A percentile compares a stretch with the other conserved stretches of the same genome.
Evolutionary conservation across 2,797 vertebrate genomes (phyloP).

Genomic region (Enteromius trimaculatus): DNA sequence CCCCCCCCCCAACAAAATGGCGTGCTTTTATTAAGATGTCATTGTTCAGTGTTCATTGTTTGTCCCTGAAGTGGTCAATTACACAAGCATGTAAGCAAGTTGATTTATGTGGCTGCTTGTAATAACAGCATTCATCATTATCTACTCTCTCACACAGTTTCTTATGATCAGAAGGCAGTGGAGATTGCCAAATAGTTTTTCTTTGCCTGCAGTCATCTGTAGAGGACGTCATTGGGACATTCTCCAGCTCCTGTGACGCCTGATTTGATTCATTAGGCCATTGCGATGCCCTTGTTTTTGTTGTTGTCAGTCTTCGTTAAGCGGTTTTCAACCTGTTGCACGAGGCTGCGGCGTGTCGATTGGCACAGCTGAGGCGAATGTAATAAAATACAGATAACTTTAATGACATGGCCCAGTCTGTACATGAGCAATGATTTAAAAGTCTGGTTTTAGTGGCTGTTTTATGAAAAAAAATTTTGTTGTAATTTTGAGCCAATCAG

Average conservation of each 20-base stretch:
- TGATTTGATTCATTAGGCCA: slow-evolving; percentile 44
- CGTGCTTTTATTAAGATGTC: background rate
- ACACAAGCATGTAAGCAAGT: slow-evolving; percentile 7
- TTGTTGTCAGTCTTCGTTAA: slow-evolving; percentile 21
- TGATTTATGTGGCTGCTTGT: slow-evolving; percentile 25
- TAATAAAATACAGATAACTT: slow-evolving; percentile 37
- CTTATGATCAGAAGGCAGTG: slow-evolving; percentile 12
- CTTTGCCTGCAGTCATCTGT: slow-evolving; percentile 40
- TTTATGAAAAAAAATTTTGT: background rate
- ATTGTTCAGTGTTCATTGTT: background rate
- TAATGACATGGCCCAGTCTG: background rate
- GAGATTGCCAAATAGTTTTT: slow-evolving; percentile 41
- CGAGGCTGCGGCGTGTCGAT: background rate
- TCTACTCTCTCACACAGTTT: slow-evolving; percentile 26
- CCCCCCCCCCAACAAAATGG: too few relatives aligned
- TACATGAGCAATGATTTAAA: background rate
- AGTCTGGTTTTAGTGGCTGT: background rate
- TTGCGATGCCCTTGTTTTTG: slow-evolving; percentile 27
- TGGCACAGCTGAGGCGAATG: background rate
- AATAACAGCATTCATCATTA: slow-evolving; percentile 36
- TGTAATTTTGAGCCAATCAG: background rate
- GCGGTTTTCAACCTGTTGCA: slow-evolving; percentile 37
- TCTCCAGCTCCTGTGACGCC: slow-evolving; percentile 51
- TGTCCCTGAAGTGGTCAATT: background rate
- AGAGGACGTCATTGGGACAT: slow-evolving; percentile 50